Conservation (phyloP, 1,140 invertebrate genomes). For the Drosophila suzukii region DNA sequence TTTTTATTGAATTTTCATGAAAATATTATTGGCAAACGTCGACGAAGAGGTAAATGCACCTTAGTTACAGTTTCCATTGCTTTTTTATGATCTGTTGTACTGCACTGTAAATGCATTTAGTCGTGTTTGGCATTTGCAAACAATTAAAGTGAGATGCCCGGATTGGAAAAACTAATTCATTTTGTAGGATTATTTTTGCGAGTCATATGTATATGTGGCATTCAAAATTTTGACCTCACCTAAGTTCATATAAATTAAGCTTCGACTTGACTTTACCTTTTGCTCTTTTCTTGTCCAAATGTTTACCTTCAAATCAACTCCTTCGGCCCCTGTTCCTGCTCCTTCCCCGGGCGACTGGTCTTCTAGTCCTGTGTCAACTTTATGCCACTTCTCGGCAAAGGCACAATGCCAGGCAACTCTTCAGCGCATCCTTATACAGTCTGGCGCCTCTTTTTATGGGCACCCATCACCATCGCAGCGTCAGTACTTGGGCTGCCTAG, state of each 20-base stretch:
- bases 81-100: slow-evolving; percentile 29
- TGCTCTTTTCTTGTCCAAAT: slow-evolving; percentile 70
- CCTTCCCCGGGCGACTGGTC: background rate
- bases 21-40: slow-evolving; percentile 77
- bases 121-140: slow-evolving; percentile 19
- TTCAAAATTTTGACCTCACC: slow-evolving; percentile 16
- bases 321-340: slow-evolving; percentile 37
- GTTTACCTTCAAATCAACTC: slow-evolving; percentile 78
- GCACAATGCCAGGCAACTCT: slow-evolving; percentile 66
- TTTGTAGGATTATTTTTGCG: slow-evolving; percentile 17
- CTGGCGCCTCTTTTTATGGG: slow-evolving; percentile 78
- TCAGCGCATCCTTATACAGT: slow-evolving; percentile 72
- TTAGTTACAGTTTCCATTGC: slow-evolving; percentile 30
- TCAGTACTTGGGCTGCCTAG: slow-evolving; percentile 45
- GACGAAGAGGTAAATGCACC: slow-evolving; percentile 67
- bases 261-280: slow-evolving; percentile 50
- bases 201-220: slow-evolving; percentile 17
- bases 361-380: slow-evolving; percentile 72
- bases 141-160: slow-evolving; percentile 19
- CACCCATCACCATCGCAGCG: slow-evolving; percentile 47
- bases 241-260: slow-evolving; percentile 37
- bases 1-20: slow-evolving; percentile 82
- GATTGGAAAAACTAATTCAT: slow-evolving; percentile 22
- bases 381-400: slow-evolving; percentile 70
- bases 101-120: slow-evolving; percentile 29